A percentile compares a stretch with the other conserved stretches of the same genome.
These are phyloP conservation scores for Bimastos eiseni DNA, from an alignment of 2,888 invertebrate species.

Conservation along the genomic window DNA sequence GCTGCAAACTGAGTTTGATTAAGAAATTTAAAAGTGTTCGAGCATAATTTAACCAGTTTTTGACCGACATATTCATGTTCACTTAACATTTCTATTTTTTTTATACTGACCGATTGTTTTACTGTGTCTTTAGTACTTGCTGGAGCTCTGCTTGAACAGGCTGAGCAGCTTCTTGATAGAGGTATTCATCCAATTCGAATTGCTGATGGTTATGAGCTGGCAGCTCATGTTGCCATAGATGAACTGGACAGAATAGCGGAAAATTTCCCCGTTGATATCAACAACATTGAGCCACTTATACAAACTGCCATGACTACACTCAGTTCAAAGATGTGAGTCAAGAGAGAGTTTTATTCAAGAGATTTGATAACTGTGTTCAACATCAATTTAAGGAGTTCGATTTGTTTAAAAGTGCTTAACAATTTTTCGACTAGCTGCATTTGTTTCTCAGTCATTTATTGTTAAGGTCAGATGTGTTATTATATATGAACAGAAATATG, in stretches of 20 bases:
- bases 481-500: too few species aligned
- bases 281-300: slow-evolving; percentile 82
- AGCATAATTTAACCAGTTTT: not conserved
- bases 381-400: too few species aligned
- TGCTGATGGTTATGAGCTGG: slow-evolving; percentile 97
- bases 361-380: too few species aligned
- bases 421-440: too few species aligned
- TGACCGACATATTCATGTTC: not conserved
- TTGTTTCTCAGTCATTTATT: too few species aligned
- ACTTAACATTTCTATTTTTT: not conserved
- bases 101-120: not conserved
- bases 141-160: slow-evolving; percentile 91
- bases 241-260: slow-evolving; percentile 87
- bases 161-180: slow-evolving; percentile 85
- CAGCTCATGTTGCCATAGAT: slow-evolving; percentile 82
- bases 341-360: too few species aligned
- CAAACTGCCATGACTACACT: slow-evolving; percentile 96
- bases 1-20: not conserved
- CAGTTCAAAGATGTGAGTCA: slow-evolving; percentile 86
- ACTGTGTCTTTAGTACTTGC: slow-evolving; percentile 68
- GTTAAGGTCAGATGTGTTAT: too few species aligned
- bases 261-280: slow-evolving; percentile 80
- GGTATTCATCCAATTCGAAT: slow-evolving; percentile 98
- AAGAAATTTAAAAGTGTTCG: not conserved
- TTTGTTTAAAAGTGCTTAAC: not conserved